Evolutionary conservation across 2,797 vertebrate genomes (phyloP).

Genomic region (Eulemur rubriventer): DNA sequence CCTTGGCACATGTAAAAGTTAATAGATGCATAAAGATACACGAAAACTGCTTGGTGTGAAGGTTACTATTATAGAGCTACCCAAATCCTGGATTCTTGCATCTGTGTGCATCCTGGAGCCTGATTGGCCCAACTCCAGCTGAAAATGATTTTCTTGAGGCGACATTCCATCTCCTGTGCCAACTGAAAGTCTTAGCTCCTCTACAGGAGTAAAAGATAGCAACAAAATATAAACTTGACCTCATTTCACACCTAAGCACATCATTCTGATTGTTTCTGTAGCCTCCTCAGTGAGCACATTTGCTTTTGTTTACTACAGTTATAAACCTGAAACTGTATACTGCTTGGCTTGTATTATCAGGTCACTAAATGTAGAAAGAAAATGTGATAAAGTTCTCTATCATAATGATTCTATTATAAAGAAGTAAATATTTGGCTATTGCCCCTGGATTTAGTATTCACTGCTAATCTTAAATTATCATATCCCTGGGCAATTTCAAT

Average conservation of each 20-base stretch:
- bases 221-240: constrained; percentile 31
- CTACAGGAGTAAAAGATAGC: not conserved
- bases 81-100: not conserved
- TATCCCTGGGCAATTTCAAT: constrained; percentile 66
- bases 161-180: constrained; percentile 20
- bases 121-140: not conserved
- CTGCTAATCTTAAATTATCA: constrained; percentile 78
- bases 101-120: not conserved
- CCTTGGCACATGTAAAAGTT: not conserved
- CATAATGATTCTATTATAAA: constrained; percentile 51
- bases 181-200: constrained; percentile 44
- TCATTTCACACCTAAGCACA: constrained; percentile 60
- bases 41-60: not conserved
- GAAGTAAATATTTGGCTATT: constrained; percentile 48
- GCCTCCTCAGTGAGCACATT: constrained; percentile 34
- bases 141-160: constrained; percentile 46
- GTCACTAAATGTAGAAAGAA: constrained; percentile 63
- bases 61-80: not conserved
- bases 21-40: not conserved
- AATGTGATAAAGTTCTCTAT: constrained; percentile 35
- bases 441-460: constrained; percentile 44
- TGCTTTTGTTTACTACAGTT: constrained; percentile 75
- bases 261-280: not conserved
- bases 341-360: constrained; percentile 48
- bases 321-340: constrained; percentile 20